Evolutionary conservation across 1,140 invertebrate species (phyloP).

Genomic region (Drosophila setifemur): DNA sequence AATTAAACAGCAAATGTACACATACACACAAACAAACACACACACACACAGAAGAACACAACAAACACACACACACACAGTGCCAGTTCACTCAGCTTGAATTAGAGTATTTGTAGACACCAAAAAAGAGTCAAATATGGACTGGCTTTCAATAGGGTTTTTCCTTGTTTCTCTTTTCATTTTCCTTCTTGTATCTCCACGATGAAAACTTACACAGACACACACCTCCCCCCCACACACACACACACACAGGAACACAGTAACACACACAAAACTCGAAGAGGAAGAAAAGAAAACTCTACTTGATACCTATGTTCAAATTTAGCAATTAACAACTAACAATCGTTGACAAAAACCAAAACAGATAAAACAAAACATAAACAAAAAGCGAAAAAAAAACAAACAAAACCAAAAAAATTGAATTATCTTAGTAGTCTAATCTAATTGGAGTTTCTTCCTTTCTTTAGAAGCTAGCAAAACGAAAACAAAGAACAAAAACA

Average conservation of each 20-base stretch:
- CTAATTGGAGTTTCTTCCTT: constrained; percentile 80
- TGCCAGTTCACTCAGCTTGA: constrained; percentile 59
- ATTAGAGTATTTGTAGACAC: constrained; percentile 51
- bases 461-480: constrained; percentile 74
- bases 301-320: constrained; percentile 80
- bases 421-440: constrained; percentile 79
- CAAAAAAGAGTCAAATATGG: constrained; percentile 24
- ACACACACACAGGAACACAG: constrained; percentile 10
- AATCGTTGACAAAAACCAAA: constrained; percentile 58
- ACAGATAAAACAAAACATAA: constrained; percentile 23
- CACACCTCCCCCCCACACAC: too few species aligned
- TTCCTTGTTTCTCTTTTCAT: constrained; percentile 51
- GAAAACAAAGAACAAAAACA: constrained; percentile 38
- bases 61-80: constrained; percentile 30
- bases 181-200: constrained; percentile 54
- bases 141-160: constrained; percentile 35
- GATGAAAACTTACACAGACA: constrained; percentile 39
- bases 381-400: constrained; percentile 16
- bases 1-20: constrained; percentile 71
- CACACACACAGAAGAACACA: constrained; percentile 23
- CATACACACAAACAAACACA: constrained; percentile 37
- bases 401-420: constrained; percentile 43
- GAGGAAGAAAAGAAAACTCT: constrained; percentile 51
- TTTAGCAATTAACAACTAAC: constrained; percentile 76
- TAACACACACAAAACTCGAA: constrained; percentile 27